Evolutionary conservation across 1,140 invertebrate species (phyloP), one percentile per base, ranked within the genome.

Genomic region (Bombus waltoni): DNA sequence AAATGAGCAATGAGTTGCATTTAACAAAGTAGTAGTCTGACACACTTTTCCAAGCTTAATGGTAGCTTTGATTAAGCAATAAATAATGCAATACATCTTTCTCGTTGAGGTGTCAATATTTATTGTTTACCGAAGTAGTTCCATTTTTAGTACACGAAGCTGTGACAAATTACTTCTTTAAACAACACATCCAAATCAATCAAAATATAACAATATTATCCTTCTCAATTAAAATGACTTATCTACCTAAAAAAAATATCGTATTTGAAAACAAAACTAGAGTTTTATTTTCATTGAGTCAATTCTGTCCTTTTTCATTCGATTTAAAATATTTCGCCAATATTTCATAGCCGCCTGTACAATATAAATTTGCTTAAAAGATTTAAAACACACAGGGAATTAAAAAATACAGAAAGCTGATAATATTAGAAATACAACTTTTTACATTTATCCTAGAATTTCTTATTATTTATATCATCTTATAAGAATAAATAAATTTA

Each of bases 11-110:
- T 72, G 25, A 0, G 13, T 78, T 9, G 6, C 2, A 15, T 38
- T 78, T 65, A 32, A 18, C 57, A 77, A 62, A 77, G 28, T 57
- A 77, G 28, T 57, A 62, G n/a, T 77, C 59, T 38, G 25, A 18
- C 47, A 42, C 38, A 38, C 3, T 40, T 42, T 35, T 13, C 35
- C 5, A 9, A 35, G 25, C 53, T 62, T 40, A 72, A 32, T 65
- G n/a, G 2, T 35, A 32, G 22, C 13, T 28, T 65, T 78, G 4
- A 22, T 32, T 66, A 35, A 25, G 2, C 13, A 32, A 42, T 65
- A 66, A 65, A 66, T 44, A 25, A 8, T 66, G n/a, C 28, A 32
- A 32, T 32, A 8, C 35, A 1, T 66, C 28, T 25, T 40, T 25
- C 22, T 62, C 57, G 35, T 59, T 62, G 28, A 35, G 13, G 15